Conservation (phyloP, 2,113 vertebrate species). For the Centropus unirufus region DNA sequence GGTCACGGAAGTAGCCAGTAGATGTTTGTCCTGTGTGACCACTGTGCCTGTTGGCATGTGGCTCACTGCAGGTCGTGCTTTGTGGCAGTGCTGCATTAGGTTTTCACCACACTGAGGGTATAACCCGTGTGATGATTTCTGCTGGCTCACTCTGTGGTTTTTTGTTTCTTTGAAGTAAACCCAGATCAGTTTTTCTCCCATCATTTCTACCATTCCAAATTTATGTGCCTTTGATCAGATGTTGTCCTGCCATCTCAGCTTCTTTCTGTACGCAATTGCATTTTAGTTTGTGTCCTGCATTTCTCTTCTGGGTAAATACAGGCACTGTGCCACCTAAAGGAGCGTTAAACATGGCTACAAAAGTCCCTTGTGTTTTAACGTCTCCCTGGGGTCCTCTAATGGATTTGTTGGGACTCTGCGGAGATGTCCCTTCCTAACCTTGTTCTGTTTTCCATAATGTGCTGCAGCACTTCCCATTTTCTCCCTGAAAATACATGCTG, state of each 20-base stretch:
- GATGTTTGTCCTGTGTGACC: background rate
- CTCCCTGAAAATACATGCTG: background rate
- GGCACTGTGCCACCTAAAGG: background rate
- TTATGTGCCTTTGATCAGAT: background rate
- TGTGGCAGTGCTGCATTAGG: background rate
- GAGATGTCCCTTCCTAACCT: background rate
- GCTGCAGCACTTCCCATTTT: background rate
- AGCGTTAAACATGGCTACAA: background rate
- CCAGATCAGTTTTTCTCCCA: background rate
- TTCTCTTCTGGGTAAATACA: background rate
- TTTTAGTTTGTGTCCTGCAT: background rate
- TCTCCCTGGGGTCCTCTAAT: background rate
- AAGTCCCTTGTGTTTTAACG: constrained; percentile 14
- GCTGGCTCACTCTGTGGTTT: background rate
- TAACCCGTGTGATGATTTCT: background rate
- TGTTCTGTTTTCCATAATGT: background rate
- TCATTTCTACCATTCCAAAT: background rate
- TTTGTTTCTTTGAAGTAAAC: constrained; percentile 17
- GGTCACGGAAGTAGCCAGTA: background rate
- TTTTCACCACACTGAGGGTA: background rate
- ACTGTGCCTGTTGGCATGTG: accelerated
- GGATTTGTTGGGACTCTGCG: constrained; percentile 8
- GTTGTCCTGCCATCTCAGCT: background rate
- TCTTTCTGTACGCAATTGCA: background rate
- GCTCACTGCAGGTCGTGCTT: background rate